Base-by-base conservation (phyloP, 2,888 invertebrate genomes). In the Heterodera filipjevi region DNA sequence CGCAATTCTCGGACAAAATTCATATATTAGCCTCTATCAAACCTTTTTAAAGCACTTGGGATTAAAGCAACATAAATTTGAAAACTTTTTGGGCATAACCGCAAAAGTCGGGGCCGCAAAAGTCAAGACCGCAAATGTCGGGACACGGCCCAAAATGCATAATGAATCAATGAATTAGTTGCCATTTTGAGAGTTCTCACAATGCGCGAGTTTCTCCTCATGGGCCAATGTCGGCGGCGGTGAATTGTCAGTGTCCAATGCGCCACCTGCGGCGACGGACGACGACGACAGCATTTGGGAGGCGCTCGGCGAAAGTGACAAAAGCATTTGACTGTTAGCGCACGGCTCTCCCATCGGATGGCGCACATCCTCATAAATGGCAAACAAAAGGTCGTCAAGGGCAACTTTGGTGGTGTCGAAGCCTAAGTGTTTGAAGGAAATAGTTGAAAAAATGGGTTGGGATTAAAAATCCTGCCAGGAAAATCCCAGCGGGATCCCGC, bases 281-380 rank as follows among this genome's bases (percentile, higher is more conserved):
- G 59, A 19, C 14, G 53, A 59, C 10, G 59, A 59, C n/a, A 68
- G 33, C 35, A 35, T 68, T 35, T 68, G 68, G 35, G 76, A 76
- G 27, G 80, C 46, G 74, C 73, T 76, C n/a, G 81, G 70, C 33
- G 81, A 80, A 22, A 68, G 35, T 33, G 80, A 59, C 59, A 59
- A 59, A 19, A 59, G 27, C 66, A 59, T 46, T 78, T 79, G 78
- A 49, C 66, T 53, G 70, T 74, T 49, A 49, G 33, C 66, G 53
- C 71, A 81, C 12, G 77, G 64, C 19, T 80, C 80, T 32, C 76
- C 72, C 33, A 68, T 77, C 35, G 80, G 80, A 22, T 76, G 76
- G 3, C 76, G 66, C 64, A 81, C 77, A 77, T 81, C 81, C 46
- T 83, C 80, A 64, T 71, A 82, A 46, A 81, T 82, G 33, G 66